phyloP scores from a whole-genome alignment of 2,888 invertebrate species.

The Tillus elongatus region DNA sequence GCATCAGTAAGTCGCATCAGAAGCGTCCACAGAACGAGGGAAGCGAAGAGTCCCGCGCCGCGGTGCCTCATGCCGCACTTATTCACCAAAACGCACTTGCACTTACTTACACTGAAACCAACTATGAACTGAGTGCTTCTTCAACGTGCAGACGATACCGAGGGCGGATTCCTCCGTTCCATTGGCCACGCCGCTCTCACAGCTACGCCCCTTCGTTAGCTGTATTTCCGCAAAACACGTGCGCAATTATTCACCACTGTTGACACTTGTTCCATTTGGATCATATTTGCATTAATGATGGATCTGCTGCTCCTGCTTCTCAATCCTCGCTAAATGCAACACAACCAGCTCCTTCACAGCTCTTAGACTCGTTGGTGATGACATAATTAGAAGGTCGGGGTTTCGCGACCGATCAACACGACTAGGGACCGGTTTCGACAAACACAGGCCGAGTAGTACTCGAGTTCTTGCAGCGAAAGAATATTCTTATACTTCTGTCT shows the following conservation, averaged over 20 bases:
- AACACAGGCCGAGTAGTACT: slow-evolving; percentile 8
- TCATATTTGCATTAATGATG: no score
- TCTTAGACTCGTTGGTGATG: slow-evolving; percentile 13
- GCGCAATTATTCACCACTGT: no score
- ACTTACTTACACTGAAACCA: slow-evolving; percentile 27
- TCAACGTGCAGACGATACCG: slow-evolving; percentile 19
- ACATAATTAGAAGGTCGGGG: slow-evolving; percentile 10
- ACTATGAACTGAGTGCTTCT: slow-evolving; percentile 25
- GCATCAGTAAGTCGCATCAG: slow-evolving; percentile 33
- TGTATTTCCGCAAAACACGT: no score
- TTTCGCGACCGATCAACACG: no score
- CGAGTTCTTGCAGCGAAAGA: slow-evolving; percentile 9
- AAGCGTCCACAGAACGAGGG: slow-evolving; percentile 36
- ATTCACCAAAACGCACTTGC: slow-evolving; percentile 25
- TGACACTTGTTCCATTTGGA: no score
- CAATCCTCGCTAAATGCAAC: neutral
- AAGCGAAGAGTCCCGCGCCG: slow-evolving; percentile 35
- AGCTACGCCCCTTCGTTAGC: no score
- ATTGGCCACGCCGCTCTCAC: slow-evolving; percentile 7
- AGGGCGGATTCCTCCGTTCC: slow-evolving; percentile 20
- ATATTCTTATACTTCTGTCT: no score
- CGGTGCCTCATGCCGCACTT: slow-evolving; percentile 36
- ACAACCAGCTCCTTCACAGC: no score
- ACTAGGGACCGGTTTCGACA: slow-evolving; percentile 9
- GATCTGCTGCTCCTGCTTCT: neutral